These are phyloP conservation scores for Cromileptes altivelis DNA, from an alignment of 2,113 vertebrate species.

Conservation along the genomic window DNA sequence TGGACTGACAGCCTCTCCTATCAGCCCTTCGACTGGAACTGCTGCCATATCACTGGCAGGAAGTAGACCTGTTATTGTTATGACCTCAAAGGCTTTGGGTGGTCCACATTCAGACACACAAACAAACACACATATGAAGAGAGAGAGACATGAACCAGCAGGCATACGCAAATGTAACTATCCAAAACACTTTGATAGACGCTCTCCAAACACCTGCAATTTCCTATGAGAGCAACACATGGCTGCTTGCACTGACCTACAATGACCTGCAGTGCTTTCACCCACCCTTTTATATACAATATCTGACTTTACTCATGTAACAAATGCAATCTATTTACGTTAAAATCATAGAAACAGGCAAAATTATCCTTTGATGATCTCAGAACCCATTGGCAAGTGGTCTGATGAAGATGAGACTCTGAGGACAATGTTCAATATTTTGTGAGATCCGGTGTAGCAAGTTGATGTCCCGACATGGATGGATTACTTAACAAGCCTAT, in stretches of 20 bases:
- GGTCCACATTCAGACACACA: conserved; percentile 66
- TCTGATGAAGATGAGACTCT: too few relatives aligned
- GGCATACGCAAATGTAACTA: conserved; percentile 48
- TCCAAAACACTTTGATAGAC: conserved; percentile 37
- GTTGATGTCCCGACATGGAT: too few relatives aligned
- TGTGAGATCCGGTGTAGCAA: too few relatives aligned
- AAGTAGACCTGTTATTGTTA: conserved; percentile 83
- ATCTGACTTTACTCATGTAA: conserved; percentile 38
- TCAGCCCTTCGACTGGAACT: conserved; percentile 50
- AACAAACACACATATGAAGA: conserved; percentile 2
- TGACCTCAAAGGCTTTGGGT: conserved; percentile 78
- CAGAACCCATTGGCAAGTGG: too few relatives aligned
- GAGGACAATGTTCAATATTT: too few relatives aligned
- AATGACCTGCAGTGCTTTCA: conserved; percentile 20
- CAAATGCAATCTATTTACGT: conserved; percentile 41
- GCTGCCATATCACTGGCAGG: conserved; percentile 68
- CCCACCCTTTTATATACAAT: conserved; percentile 20
- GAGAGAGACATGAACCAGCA: conserved; percentile 33
- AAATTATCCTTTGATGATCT: neutral
- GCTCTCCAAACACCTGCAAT: conserved; percentile 56
- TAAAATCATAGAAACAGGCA: conserved; percentile 6
- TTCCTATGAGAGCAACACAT: conserved; percentile 21
- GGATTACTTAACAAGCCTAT: too few relatives aligned
- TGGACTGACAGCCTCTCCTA: conserved; percentile 59
- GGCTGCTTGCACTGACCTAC: conserved; percentile 1